Conservation (phyloP, 2,888 invertebrate genomes). For the Cylloceria caligata region DNA sequence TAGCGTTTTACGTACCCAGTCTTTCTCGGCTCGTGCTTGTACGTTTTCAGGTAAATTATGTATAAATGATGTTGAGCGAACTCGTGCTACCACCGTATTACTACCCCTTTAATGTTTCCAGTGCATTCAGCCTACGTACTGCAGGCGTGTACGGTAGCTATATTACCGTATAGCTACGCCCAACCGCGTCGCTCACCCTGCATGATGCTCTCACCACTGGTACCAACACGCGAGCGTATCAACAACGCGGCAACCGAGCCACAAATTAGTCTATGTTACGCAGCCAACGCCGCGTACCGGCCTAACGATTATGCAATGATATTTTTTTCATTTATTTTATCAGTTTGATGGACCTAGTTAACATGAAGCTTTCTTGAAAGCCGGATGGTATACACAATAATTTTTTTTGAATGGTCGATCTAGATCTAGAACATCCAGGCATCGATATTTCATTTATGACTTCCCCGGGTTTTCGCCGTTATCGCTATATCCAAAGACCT, state of each 20-base stretch:
- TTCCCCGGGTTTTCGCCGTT: constrained; percentile 16
- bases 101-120: constrained; percentile 51
- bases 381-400: not conserved
- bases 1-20: constrained; percentile 45
- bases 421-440: constrained; percentile 5
- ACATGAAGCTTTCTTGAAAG: not conserved
- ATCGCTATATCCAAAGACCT: not conserved
- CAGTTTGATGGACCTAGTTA: not conserved
- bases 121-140: constrained; percentile 29
- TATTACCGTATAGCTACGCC: constrained; percentile 24
- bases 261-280: constrained; percentile 57
- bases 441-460: constrained; percentile 40
- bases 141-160: constrained; percentile 8
- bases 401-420: constrained; percentile 25
- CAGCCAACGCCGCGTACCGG: constrained; percentile 32
- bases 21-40: constrained; percentile 55
- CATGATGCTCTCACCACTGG: constrained; percentile 44
- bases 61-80: constrained; percentile 63
- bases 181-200: constrained; percentile 41
- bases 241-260: constrained; percentile 50
- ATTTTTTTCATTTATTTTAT: constrained; percentile 20
- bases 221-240: constrained; percentile 42
- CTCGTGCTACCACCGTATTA: constrained; percentile 47
- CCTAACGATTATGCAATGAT: constrained; percentile 17
- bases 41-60: constrained; percentile 66